These are phyloP conservation scores for Drosophila navojoa DNA, from an alignment of 1,140 invertebrate species.

Conservation along the genomic window DNA sequence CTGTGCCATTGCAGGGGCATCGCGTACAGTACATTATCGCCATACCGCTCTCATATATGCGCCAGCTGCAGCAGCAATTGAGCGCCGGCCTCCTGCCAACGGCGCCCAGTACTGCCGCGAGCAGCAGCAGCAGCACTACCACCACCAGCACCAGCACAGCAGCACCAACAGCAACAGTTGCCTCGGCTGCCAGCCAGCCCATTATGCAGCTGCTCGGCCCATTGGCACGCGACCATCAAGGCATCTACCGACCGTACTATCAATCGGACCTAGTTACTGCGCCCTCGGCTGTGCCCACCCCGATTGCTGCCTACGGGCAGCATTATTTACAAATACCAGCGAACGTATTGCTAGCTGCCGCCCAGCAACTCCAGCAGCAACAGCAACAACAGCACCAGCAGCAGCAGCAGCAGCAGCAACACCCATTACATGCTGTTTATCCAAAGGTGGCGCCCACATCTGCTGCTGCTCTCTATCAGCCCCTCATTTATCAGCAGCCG, in stretches of 20 bases:
- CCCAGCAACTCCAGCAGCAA: slow-evolving; percentile 67
- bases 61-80: slow-evolving; percentile 70
- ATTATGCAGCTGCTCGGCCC: slow-evolving; percentile 62
- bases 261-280: slow-evolving; percentile 52
- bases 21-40: slow-evolving; percentile 79
- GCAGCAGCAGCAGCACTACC: slow-evolving; percentile 36
- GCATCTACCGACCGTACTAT: slow-evolving; percentile 63
- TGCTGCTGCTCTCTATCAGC: slow-evolving; percentile 38
- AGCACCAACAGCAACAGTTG: slow-evolving; percentile 21
- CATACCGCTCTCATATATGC: slow-evolving; percentile 75
- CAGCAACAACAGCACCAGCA: slow-evolving; percentile 63
- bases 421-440: slow-evolving; percentile 40
- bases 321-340: slow-evolving; percentile 74
- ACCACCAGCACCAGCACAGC: slow-evolving; percentile 20
- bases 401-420: slow-evolving; percentile 58
- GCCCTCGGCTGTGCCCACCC: slow-evolving; percentile 25
- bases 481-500: slow-evolving; percentile 58
- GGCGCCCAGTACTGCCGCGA: slow-evolving; percentile 27
- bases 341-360: slow-evolving; percentile 61
- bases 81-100: slow-evolving; percentile 16
- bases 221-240: slow-evolving; percentile 70
- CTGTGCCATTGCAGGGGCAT: slow-evolving; percentile 31
- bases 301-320: slow-evolving; percentile 37
- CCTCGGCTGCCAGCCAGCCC: slow-evolving; percentile 30
- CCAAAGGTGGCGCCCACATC: slow-evolving; percentile 38